These are phyloP conservation scores for Pyrrhosoma nymphula DNA, from an alignment of 2,888 invertebrate genomes.

Conservation along the genomic window DNA sequence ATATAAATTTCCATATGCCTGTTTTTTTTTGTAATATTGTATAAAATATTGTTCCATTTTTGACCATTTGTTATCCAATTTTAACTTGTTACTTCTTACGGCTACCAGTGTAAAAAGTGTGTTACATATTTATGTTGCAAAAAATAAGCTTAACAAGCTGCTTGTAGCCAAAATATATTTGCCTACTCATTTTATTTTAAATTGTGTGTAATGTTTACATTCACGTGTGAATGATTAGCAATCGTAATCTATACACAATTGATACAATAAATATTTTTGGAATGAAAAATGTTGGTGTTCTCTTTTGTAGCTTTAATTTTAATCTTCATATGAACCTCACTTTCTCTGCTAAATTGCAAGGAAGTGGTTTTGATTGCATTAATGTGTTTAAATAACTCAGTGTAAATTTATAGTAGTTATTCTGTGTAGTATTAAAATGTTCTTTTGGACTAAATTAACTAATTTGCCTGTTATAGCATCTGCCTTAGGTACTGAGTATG, in stretches of 20 bases:
- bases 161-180: neutral
- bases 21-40: neutral
- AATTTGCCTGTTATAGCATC: too few species aligned
- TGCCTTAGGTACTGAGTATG: too few species aligned
- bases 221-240: neutral
- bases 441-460: too few species aligned
- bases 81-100: too few species aligned
- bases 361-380: too few species aligned
- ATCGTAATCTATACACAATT: neutral
- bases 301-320: neutral
- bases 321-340: neutral
- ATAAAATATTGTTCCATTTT: neutral
- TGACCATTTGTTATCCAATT: neutral
- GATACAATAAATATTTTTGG: slow-evolving; percentile 26
- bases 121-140: neutral
- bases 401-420: too few species aligned
- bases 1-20: neutral
- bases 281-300: neutral
- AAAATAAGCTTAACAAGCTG: neutral
- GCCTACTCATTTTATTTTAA: neutral
- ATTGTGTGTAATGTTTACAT: neutral
- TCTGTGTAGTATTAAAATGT: too few species aligned
- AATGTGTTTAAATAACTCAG: too few species aligned
- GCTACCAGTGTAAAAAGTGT: neutral
- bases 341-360: too few species aligned